phyloP scores from a whole-genome alignment of 2,113 vertebrate species.

The Antidorcas marsupialis region DNA sequence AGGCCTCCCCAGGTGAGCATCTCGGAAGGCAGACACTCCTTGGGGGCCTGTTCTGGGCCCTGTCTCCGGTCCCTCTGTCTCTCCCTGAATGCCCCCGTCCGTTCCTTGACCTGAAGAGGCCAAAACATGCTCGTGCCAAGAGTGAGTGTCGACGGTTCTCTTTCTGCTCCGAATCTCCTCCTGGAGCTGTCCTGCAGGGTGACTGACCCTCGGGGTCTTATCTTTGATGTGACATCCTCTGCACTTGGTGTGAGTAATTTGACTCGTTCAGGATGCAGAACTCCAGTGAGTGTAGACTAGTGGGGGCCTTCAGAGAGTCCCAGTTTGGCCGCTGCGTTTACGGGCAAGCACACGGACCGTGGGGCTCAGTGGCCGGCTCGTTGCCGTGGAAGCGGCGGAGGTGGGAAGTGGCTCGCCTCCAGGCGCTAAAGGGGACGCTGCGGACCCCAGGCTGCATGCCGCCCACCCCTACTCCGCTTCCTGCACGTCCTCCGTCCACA shows the following conservation, averaged over 20 bases:
- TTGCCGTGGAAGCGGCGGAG: background rate
- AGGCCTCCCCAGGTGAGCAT: background rate
- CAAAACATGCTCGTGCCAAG: background rate
- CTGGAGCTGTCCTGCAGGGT: background rate
- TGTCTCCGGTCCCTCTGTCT: background rate
- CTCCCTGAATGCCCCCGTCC: background rate
- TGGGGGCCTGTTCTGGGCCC: background rate
- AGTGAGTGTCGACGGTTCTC: background rate
- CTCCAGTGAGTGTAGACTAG: background rate
- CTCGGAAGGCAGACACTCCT: background rate
- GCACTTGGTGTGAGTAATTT: background rate
- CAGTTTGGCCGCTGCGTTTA: fast-evolving
- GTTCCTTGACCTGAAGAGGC: background rate
- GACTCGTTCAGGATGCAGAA: background rate
- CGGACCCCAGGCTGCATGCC: background rate
- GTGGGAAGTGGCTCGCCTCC: background rate
- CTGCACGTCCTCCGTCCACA: background rate
- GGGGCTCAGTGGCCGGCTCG: too few relatives aligned
- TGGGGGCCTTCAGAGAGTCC: too few relatives aligned
- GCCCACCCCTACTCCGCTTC: fast-evolving
- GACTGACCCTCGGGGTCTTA: background rate
- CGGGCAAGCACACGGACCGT: fast-evolving
- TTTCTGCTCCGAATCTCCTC: background rate
- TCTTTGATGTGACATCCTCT: background rate
- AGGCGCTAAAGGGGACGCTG: background rate